These are phyloP conservation scores for Piscicola geometra DNA, from an alignment of 2,888 invertebrate species.

Conservation along the genomic window DNA sequence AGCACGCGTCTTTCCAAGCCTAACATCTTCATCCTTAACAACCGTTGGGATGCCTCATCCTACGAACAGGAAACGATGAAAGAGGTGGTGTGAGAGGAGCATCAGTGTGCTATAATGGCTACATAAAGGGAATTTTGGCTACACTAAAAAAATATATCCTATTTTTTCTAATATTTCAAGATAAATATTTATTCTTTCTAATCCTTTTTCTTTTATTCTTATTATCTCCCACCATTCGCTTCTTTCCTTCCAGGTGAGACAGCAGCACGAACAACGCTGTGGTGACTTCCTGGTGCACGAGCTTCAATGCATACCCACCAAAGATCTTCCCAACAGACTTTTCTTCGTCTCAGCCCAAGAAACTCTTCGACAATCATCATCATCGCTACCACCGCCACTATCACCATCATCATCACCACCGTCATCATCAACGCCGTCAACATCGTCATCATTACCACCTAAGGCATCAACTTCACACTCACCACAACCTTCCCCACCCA, in stretches of 20 bases:
- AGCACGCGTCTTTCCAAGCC: constrained; percentile 92
- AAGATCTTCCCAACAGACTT: constrained; percentile 67
- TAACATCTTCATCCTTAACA: constrained; percentile 96
- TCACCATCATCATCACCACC: no score
- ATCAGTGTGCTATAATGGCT: no score
- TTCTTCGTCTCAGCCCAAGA: constrained; percentile 98
- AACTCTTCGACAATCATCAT: constrained; percentile 58
- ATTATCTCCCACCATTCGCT: not conserved
- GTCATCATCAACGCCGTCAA: constrained; percentile 39
- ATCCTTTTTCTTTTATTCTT: not conserved
- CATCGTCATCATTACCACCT: constrained; percentile 55
- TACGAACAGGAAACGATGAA: constrained; percentile 89
- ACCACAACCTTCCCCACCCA: no score
- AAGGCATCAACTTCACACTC: no score
- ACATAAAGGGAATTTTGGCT: no score
- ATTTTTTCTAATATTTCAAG: not conserved
- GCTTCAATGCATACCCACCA: constrained; percentile 69
- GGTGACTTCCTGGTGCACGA: constrained; percentile 90
- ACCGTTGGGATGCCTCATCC: constrained; percentile 98
- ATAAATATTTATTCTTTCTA: not conserved
- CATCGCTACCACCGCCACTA: constrained; percentile 58
- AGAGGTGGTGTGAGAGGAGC: constrained; percentile 69
- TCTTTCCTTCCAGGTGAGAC: constrained; percentile 73
- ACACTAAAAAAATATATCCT: no score
- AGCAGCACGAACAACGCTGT: constrained; percentile 90